Conservation (phyloP, 2,113 vertebrate species). For the Urocolius indicus region DNA sequence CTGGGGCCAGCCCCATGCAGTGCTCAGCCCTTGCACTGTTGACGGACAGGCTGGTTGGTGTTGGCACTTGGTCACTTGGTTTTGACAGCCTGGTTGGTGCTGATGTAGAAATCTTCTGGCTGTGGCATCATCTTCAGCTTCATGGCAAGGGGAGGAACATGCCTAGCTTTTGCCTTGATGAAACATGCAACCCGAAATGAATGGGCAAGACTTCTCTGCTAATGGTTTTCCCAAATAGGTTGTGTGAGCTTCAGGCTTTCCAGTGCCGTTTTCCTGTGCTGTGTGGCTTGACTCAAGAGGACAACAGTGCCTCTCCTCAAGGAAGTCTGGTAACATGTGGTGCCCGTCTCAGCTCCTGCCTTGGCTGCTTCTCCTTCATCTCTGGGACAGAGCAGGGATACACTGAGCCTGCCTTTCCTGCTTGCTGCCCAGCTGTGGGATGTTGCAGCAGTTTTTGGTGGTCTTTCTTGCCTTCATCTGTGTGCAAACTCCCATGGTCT, state of each 20-base stretch:
- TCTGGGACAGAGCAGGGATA: not conserved
- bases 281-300: accelerated
- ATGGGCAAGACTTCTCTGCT: not conserved
- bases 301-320: not conserved
- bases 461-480: not conserved
- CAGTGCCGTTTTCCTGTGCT: not conserved
- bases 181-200: not conserved
- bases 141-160: not conserved
- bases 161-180: not conserved
- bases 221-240: not conserved
- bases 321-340: not conserved
- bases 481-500: not conserved
- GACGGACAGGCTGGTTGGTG: accelerated
- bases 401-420: not conserved
- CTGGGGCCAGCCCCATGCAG: accelerated
- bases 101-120: not conserved
- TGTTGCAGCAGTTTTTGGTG: not conserved
- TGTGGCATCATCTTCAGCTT: not conserved
- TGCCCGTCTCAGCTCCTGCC: not conserved
- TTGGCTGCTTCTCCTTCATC: not conserved
- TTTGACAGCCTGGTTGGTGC: not conserved
- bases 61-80: not conserved
- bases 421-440: not conserved
- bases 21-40: accelerated
- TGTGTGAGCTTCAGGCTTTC: not conserved